Evolutionary conservation across 2,888 invertebrate genomes (phyloP).

Genomic region (Minunthozetes semirufus): DNA sequence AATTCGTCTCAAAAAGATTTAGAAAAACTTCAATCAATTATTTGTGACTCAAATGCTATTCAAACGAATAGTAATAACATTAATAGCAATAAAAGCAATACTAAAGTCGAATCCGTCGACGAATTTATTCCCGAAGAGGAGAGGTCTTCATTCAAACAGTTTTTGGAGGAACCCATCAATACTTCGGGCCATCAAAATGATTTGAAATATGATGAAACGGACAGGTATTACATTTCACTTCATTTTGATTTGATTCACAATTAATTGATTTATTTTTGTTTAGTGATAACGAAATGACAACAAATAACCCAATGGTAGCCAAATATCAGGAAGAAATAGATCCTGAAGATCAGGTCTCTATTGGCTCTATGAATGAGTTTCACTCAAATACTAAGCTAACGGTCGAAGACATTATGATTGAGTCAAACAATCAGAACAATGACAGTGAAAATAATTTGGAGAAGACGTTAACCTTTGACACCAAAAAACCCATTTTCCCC

Average conservation of each 20-base stretch:
- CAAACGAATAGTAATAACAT: background rate
- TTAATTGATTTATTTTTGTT: background rate
- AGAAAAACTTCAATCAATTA: background rate
- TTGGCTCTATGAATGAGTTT: background rate
- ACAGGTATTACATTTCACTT: background rate
- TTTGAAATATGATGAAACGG: slow-evolving; percentile 11
- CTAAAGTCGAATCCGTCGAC: slow-evolving; percentile 56
- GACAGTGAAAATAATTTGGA: background rate
- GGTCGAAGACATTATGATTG: background rate
- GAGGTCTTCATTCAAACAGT: slow-evolving; percentile 66
- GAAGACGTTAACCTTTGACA: background rate
- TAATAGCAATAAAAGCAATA: background rate
- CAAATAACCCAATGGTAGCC: slow-evolving; percentile 69
- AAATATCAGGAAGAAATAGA: slow-evolving; percentile 76
- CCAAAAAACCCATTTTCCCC: background rate
- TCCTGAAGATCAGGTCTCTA: slow-evolving; percentile 54
- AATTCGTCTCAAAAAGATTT: slow-evolving; percentile 15
- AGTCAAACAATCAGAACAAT: background rate
- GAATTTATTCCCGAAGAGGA: slow-evolving; percentile 64
- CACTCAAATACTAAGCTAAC: background rate
- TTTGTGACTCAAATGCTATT: too few relatives aligned
- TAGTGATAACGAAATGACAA: slow-evolving; percentile 51
- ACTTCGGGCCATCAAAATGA: background rate
- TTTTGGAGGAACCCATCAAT: slow-evolving; percentile 60
- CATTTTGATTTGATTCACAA: too few relatives aligned